A percentile compares a stretch with the other conserved stretches of the same genome.
phyloP scores from a whole-genome alignment of 2,113 vertebrate species.

The Peucedramus taeniatus region DNA sequence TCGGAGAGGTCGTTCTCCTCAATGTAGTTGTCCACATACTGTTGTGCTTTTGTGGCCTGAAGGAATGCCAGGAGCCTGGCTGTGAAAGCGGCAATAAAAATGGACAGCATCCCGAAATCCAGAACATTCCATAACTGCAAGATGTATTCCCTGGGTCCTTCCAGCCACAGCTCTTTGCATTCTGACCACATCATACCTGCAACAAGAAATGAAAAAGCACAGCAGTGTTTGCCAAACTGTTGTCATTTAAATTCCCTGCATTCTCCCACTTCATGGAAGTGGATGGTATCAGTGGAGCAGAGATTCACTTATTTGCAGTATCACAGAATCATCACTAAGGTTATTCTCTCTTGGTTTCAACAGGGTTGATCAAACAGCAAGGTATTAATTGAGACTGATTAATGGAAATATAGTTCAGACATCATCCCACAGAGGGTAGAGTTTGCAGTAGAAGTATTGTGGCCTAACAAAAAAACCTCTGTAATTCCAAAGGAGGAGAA shows the following conservation, averaged over 20 bases:
- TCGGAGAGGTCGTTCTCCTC: constrained; percentile 77
- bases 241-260: not conserved
- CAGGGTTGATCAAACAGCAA: not conserved
- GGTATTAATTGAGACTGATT: not conserved
- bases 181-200: constrained; percentile 93
- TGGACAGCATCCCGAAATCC: constrained; percentile 89
- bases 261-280: not conserved
- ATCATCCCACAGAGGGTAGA: not conserved
- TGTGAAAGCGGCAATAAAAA: constrained; percentile 88
- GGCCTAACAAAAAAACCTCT: not conserved
- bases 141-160: constrained; percentile 86
- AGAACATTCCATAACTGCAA: constrained; percentile 88
- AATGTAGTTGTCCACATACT: constrained; percentile 84
- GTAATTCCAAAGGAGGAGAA: not conserved
- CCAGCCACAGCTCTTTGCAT: constrained; percentile 88
- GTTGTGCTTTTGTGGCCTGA: constrained; percentile 84
- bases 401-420: not conserved
- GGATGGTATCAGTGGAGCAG: not conserved
- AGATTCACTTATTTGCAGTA: not conserved
- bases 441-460: not conserved
- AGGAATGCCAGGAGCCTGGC: constrained; percentile 85
- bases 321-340: not conserved
- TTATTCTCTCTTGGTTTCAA: not conserved
- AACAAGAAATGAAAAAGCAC: not conserved
- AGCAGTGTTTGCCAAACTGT: not conserved